These are phyloP conservation scores for Calypte anna DNA, from an alignment of 2,113 vertebrate species.

Conservation along the genomic window DNA sequence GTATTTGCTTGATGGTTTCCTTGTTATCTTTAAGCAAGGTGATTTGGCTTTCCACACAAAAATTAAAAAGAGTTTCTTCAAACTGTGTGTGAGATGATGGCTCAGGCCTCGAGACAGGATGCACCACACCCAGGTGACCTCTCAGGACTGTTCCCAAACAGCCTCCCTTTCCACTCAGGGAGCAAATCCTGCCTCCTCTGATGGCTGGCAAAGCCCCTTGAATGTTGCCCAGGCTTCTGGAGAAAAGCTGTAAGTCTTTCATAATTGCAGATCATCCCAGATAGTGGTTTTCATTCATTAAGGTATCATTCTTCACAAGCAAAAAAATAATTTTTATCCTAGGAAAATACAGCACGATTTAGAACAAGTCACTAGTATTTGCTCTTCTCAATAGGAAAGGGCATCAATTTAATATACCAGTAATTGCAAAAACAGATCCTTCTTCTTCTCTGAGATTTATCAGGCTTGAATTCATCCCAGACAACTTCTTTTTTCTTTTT, in stretches of 20 bases:
- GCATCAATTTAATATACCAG: background rate
- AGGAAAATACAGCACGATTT: slow-evolving; percentile 8
- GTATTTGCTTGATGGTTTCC: background rate
- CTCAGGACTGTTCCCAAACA: background rate
- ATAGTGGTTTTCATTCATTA: slow-evolving; percentile 14
- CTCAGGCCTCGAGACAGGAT: background rate
- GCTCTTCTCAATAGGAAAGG: background rate
- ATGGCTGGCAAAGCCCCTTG: background rate
- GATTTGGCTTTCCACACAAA: background rate
- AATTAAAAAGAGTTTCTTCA: background rate
- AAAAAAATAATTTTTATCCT: background rate
- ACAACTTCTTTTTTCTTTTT: background rate
- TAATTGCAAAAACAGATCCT: background rate
- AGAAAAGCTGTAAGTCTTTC: slow-evolving; percentile 26
- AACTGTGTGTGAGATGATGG: background rate
- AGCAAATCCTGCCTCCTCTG: background rate
- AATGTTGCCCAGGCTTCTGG: background rate
- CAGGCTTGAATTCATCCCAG: background rate
- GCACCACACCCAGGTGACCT: background rate
- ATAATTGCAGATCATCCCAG: slow-evolving; percentile 18
- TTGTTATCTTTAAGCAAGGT: background rate
- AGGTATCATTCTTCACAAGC: slow-evolving; percentile 11
- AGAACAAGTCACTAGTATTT: background rate
- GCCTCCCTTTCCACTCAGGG: background rate
- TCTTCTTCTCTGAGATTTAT: background rate